phyloP scores from a whole-genome alignment of 2,888 invertebrate genomes.

The Zaprionus obscuricornis region DNA sequence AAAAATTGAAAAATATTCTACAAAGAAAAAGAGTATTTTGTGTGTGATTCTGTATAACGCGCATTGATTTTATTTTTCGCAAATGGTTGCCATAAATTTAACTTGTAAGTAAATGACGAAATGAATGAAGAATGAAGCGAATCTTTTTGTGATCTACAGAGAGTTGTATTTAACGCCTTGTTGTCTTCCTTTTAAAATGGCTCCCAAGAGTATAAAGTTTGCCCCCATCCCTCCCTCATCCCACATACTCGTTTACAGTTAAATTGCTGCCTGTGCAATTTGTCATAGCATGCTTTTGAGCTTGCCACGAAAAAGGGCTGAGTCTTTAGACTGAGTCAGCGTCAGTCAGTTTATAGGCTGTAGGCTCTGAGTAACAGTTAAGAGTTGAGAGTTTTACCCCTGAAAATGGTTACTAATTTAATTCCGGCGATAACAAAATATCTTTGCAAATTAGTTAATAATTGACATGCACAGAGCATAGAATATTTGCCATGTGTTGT shows the following conservation, averaged over 20 bases:
- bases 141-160: not conserved
- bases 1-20: constrained; percentile 9
- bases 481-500: constrained; percentile 11
- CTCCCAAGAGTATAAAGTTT: constrained; percentile 5
- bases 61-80: constrained; percentile 20
- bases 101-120: constrained; percentile 58
- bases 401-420: constrained; percentile 46
- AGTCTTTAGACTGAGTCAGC: too few relatives aligned
- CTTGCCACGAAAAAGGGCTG: too few relatives aligned
- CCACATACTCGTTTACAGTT: too few relatives aligned
- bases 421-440: constrained; percentile 41
- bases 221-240: not conserved
- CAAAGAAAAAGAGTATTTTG: constrained; percentile 18
- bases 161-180: constrained; percentile 10
- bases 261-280: not conserved
- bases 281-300: constrained; percentile 1
- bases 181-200: constrained; percentile 3
- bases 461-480: constrained; percentile 41
- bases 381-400: too few relatives aligned
- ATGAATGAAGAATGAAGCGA: constrained; percentile 3
- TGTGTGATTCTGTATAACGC: constrained; percentile 29
- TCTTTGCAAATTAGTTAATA: constrained; percentile 55
- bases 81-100: constrained; percentile 68
- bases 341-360: too few relatives aligned
- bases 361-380: too few relatives aligned